Evolutionary conservation across 2,888 invertebrate genomes (phyloP).

Genomic region (Leptarthrus brevirostris): DNA sequence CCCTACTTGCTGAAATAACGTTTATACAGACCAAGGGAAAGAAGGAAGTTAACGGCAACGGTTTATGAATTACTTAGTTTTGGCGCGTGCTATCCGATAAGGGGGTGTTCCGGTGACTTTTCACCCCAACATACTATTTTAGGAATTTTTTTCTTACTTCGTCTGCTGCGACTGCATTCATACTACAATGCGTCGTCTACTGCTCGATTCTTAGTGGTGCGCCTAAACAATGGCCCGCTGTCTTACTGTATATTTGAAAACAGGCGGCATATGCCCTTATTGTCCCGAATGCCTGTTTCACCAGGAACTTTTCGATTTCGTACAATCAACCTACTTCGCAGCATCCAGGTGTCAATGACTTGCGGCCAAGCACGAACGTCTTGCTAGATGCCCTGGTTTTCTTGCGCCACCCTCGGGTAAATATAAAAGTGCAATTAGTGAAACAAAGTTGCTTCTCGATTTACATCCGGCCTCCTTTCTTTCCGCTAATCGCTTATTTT

Average conservation of each 20-base stretch:
- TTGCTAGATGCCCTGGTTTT: background rate
- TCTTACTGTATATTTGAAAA: constrained; percentile 6
- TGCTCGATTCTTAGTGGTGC: constrained; percentile 13
- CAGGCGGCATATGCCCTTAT: constrained; percentile 37
- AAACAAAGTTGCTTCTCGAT: background rate
- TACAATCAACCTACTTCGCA: background rate
- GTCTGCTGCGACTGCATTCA: constrained; percentile 31
- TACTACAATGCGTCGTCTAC: background rate
- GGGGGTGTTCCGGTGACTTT: constrained; percentile 50
- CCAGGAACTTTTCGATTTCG: background rate
- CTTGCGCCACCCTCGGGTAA: background rate
- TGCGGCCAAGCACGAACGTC: constrained; percentile 1
- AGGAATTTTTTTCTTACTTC: constrained; percentile 15
- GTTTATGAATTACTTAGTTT: constrained; percentile 43
- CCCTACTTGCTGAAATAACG: constrained; percentile 24
- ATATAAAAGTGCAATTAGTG: background rate
- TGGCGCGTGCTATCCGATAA: constrained; percentile 51
- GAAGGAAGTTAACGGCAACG: constrained; percentile 27
- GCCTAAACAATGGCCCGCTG: constrained; percentile 15
- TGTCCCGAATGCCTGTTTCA: constrained; percentile 19
- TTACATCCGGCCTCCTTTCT: background rate
- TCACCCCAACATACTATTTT: constrained; percentile 47
- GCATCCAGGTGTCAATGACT: constrained; percentile 43
- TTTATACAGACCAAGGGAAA: background rate
- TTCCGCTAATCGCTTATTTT: background rate